A percentile compares a stretch with the other conserved stretches of the same genome.
Conservation (phyloP, 2,888 invertebrate genomes). For the Epirrhoe tristata region DNA sequence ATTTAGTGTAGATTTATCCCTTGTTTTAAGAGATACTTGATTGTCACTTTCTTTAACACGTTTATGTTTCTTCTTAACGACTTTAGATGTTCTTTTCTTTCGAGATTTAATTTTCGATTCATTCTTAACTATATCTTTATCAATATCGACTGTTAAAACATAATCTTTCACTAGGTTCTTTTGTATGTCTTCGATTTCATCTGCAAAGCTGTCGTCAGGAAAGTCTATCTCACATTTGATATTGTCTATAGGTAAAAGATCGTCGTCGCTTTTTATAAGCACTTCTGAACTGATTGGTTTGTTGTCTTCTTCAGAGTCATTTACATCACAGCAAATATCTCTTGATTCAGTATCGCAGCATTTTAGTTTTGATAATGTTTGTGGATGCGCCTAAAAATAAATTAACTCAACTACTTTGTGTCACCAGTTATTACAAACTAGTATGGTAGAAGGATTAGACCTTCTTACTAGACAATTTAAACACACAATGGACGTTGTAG, state of each 20-base stretch:
- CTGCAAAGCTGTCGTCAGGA: neutral
- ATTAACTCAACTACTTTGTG: too few relatives aligned
- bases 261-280: conserved; percentile 1
- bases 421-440: too few relatives aligned
- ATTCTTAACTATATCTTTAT: neutral
- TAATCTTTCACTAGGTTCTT: neutral
- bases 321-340: conserved; percentile 19
- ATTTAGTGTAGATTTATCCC: neutral
- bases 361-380: conserved; percentile 7
- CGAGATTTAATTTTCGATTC: conserved; percentile 2
- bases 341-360: neutral
- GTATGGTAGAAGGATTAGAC: too few relatives aligned
- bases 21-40: neutral
- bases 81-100: conserved; percentile 2
- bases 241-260: conserved; percentile 2
- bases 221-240: conserved; percentile 19
- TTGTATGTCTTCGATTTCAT: conserved; percentile 10
- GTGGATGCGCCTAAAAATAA: neutral
- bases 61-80: conserved; percentile 14
- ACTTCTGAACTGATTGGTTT: neutral
- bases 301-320: neutral
- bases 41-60: conserved; percentile 2
- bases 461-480: too few relatives aligned
- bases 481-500: too few relatives aligned
- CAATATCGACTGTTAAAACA: conserved; percentile 1